A percentile compares a stretch with the other conserved stretches of the same genome.
Evolutionary conservation across 2,888 invertebrate genomes (phyloP).

Genomic region (Gymnocheta viridis): DNA sequence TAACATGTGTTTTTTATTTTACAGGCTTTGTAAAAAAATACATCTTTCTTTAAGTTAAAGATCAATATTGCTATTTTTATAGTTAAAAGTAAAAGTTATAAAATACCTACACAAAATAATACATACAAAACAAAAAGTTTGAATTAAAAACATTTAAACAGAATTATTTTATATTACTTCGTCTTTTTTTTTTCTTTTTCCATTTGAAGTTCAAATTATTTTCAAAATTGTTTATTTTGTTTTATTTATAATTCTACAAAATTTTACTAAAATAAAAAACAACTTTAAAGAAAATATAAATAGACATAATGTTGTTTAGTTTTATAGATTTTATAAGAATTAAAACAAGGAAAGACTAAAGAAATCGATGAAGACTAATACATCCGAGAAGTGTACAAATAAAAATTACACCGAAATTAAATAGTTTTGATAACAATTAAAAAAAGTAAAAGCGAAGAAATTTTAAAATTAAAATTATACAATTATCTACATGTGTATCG

Average conservation of each 20-base stretch:
- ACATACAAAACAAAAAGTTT: conserved; percentile 36
- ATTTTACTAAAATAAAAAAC: conserved; percentile 46
- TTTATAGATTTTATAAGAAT: neutral
- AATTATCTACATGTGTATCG: conserved; percentile 92
- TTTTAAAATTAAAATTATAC: conserved; percentile 42
- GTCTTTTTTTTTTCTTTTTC: no score
- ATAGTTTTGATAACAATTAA: conserved; percentile 23
- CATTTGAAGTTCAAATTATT: neutral
- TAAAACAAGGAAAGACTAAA: neutral
- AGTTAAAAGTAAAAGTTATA: conserved; percentile 11
- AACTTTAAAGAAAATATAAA: neutral
- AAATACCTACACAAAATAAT: conserved; percentile 33
- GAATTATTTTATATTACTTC: conserved; percentile 6
- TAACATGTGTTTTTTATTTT: neutral
- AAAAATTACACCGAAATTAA: conserved; percentile 18
- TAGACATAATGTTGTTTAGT: neutral
- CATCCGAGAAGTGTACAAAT: neutral
- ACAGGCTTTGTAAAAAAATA: neutral
- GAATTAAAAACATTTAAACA: conserved; percentile 6
- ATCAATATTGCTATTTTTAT: conserved; percentile 11
- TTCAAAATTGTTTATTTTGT: conserved; percentile 27
- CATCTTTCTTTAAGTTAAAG: conserved; percentile 11
- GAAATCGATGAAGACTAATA: neutral
- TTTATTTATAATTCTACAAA: conserved; percentile 41
- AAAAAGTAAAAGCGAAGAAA: conserved; percentile 34